Evolutionary conservation across 2,888 invertebrate species (phyloP), one percentile per base, ranked within the genome.

Genomic region (Venustoraphidia nigricollis): DNA sequence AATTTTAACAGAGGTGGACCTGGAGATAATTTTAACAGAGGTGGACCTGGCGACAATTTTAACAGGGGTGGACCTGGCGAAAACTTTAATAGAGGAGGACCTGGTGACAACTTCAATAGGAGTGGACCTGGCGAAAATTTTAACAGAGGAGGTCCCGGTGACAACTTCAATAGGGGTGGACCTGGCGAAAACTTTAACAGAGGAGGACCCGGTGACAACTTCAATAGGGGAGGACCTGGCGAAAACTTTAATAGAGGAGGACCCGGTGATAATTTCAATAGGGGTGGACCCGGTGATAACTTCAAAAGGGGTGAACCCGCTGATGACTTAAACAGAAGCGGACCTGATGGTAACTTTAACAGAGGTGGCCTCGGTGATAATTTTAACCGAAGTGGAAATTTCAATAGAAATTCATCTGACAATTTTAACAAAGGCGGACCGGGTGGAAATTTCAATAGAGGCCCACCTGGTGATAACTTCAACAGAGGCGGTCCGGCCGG

Each of bases 171-270:
- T 36, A 47, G 48, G 41, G 42, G 48, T 17, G 44, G 50, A 49
- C 49, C 51, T 10, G 44, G 49, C n/a, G 51, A 51, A 45, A 42
- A 51, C 40, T 48, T 52, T 38, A 48, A 51, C 41, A 42, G 49
- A 45, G 47, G 49, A 11, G 27, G 27, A 27, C 27, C 27, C 6
- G 27, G 27, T 1, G 27, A 27, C 6, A 27, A 27, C 6, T 27
- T 27, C 6, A 27, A 27, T 6, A 27, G 27, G 27, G 27, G 27
- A 1, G 27, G 27, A 6, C 27, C 27, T 6, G 6, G 27, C 27
- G 27, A 27, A 6, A 27, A 27, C 27, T 27, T 27, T 6, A 27
- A 27, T 27, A 27, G 27, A 6, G 27, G 27, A 3, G 27, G 27
- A 27, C 27, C 27, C 27, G 14, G 41, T 5, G 45, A 47, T 46